A percentile compares a stretch with the other conserved stretches of the same genome.
Evolutionary conservation across 2,113 vertebrate species (phyloP).

Genomic region (Morone chrysops): DNA sequence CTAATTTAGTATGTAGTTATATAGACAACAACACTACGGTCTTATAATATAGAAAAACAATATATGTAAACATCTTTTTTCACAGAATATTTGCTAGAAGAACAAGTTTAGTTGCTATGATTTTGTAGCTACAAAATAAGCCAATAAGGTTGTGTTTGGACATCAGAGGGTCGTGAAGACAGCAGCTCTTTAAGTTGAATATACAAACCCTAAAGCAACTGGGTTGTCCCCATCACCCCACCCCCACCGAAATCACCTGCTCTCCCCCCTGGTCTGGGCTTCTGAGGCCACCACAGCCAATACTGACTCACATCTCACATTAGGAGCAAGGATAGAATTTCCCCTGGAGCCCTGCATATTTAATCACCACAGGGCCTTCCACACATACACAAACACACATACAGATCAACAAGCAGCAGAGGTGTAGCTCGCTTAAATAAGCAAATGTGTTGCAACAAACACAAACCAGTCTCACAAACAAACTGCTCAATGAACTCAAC

Average conservation of each 20-base stretch:
- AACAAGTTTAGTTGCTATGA: background rate
- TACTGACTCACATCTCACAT: constrained; percentile 81
- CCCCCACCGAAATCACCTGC: constrained; percentile 63
- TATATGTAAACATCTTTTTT: background rate
- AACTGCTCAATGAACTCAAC: constrained; percentile 27
- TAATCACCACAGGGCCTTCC: constrained; percentile 74
- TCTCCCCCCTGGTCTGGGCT: constrained; percentile 53
- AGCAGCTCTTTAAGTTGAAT: constrained; percentile 38
- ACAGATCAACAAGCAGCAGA: constrained; percentile 71
- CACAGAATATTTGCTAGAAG: background rate
- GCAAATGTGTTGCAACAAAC: constrained; percentile 53
- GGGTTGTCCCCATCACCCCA: background rate
- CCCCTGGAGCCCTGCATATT: constrained; percentile 82
- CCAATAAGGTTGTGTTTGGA: constrained; percentile 12
- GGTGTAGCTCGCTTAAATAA: constrained; percentile 53
- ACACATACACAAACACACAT: constrained; percentile 52
- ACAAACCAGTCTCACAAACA: constrained; percentile 38
- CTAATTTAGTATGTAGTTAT: background rate
- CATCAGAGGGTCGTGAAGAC: constrained; percentile 24
- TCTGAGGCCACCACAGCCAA: constrained; percentile 62
- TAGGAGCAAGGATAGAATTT: constrained; percentile 81
- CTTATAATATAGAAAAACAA: background rate
- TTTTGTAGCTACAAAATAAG: background rate
- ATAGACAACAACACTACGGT: background rate
- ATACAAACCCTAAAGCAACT: constrained; percentile 43